Conservation (phyloP, 30 jellyfish, hydroid and myxozoan species). For the Cassiopea xamachana region DNA sequence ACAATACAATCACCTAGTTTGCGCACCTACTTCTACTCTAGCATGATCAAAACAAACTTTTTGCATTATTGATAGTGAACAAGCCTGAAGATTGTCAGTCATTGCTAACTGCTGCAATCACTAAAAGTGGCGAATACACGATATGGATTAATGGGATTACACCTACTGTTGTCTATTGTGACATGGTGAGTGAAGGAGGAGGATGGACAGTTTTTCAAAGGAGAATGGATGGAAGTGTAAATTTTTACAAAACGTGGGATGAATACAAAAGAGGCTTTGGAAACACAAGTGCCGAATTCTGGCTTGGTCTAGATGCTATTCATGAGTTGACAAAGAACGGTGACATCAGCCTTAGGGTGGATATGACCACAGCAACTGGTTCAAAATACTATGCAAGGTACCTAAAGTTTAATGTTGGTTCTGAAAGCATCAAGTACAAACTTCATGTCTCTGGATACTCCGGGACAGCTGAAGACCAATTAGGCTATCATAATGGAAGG, state of each 20-base stretch:
- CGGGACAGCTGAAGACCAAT: neutral
- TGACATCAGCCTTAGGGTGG: neutral
- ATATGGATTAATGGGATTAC: constrained; percentile 15
- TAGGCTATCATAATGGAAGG: neutral
- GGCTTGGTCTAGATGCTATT: constrained; percentile 20
- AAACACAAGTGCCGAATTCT: neutral
- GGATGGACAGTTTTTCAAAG: constrained; percentile 28
- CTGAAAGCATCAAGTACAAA: neutral
- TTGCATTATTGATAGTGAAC: neutral
- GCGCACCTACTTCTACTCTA: no score
- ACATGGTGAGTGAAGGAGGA: constrained; percentile 23
- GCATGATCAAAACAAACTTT: no score
- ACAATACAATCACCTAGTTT: no score
- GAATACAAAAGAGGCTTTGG: constrained; percentile 8
- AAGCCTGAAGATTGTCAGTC: constrained; percentile 5
- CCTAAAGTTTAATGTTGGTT: neutral
- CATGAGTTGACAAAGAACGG: neutral
- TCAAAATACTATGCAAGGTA: neutral
- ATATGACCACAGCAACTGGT: neutral
- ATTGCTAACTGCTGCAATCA: neutral
- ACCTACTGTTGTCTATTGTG: constrained; percentile 4
- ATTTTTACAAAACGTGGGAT: neutral
- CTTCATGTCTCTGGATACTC: neutral
- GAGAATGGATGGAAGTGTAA: constrained; percentile 4
- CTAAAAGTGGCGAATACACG: constrained; percentile 9